Conservation (phyloP, 2,888 invertebrate genomes). For the Tenthredo notha region DNA sequence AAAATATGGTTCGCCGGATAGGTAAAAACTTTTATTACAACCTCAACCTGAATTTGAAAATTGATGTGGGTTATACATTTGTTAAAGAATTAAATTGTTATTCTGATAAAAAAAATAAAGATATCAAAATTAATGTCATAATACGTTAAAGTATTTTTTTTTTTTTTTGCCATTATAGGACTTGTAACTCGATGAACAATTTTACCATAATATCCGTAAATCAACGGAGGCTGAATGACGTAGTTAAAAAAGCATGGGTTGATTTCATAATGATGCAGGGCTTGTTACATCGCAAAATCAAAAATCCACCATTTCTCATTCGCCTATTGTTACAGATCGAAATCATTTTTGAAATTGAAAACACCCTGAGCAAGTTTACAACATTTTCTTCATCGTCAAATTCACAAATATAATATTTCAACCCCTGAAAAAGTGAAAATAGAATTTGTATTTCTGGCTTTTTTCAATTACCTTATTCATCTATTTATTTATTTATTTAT, state of each 20-base stretch:
- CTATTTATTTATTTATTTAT: background rate
- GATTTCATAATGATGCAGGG: background rate
- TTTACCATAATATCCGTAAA: background rate
- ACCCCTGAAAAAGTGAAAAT: background rate
- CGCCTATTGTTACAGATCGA: background rate
- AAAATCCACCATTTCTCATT: background rate
- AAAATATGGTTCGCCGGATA: background rate
- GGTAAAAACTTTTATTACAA: background rate
- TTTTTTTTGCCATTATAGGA: no score
- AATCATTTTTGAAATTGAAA: background rate
- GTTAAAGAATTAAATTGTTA: background rate
- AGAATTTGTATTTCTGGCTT: background rate
- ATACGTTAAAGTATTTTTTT: background rate
- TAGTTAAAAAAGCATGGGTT: background rate
- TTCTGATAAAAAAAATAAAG: background rate
- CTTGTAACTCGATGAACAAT: background rate
- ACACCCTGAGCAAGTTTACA: background rate
- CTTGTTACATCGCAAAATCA: background rate
- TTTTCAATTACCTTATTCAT: background rate
- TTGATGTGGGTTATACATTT: background rate
- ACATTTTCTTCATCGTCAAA: background rate
- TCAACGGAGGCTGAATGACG: background rate
- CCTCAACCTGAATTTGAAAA: background rate
- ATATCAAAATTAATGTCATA: background rate
- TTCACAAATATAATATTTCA: background rate